Percentiles rank a stretch among this genome's conserved stretches.
Conservation (phyloP, 2,888 invertebrate species). For the Pseudolycoriella hygida region DNA sequence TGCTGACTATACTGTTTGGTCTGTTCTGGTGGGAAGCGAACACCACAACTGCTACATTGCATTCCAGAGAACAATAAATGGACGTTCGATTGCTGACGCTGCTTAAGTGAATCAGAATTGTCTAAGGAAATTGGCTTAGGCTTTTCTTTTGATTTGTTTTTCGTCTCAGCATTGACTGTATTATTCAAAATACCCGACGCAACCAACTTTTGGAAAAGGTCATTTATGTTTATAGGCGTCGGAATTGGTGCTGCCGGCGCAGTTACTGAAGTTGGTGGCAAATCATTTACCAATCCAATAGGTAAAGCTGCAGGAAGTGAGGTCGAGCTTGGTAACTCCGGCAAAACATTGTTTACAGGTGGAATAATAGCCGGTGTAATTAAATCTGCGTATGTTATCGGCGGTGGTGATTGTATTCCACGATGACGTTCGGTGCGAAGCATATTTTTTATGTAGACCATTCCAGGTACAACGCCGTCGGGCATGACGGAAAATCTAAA, state of each 20-base stretch:
- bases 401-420: constrained; percentile 5
- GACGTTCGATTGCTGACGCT: constrained; percentile 54
- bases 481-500: constrained; percentile 66
- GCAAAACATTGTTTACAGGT: not conserved
- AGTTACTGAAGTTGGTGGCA: constrained; percentile 21
- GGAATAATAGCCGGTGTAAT: not conserved
- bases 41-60: constrained; percentile 93
- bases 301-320: constrained; percentile 15
- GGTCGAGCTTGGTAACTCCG: not conserved
- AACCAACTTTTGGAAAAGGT: constrained; percentile 69
- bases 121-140: constrained; percentile 47
- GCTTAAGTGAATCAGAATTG: constrained; percentile 54
- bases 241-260: constrained; percentile 17
- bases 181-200: constrained; percentile 57
- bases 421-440: constrained; percentile 32
- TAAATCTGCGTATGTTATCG: not conserved
- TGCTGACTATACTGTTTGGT: constrained; percentile 86
- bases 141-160: constrained; percentile 19
- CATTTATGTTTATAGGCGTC: constrained; percentile 56
- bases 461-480: constrained; percentile 51
- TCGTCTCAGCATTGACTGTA: constrained; percentile 21
- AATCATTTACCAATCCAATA: constrained; percentile 14
- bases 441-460: constrained; percentile 53
- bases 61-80: constrained; percentile 65
- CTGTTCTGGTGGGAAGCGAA: constrained; percentile 79